Percentiles rank a stretch among this genome's conserved stretches.
Evolutionary conservation across 2,113 vertebrate genomes (phyloP).

Genomic region (Calyptommatus sinebrachiatus): DNA sequence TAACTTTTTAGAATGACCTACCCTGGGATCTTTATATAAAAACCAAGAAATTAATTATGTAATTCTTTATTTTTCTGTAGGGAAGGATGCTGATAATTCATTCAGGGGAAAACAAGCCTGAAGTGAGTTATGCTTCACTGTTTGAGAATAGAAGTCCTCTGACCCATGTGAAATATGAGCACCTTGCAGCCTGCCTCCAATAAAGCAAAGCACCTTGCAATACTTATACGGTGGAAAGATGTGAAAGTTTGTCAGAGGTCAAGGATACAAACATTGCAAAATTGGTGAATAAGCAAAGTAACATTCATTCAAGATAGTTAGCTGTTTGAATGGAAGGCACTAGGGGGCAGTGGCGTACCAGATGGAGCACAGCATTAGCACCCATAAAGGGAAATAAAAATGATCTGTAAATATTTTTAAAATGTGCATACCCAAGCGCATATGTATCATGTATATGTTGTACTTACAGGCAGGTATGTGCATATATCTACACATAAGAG

Average conservation of each 20-base stretch:
- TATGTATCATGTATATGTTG: not conserved
- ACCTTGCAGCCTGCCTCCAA: not conserved
- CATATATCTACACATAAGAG: not conserved
- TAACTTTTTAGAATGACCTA: no score
- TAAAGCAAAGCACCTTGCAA: not conserved
- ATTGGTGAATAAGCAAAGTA: not conserved
- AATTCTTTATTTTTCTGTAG: not conserved
- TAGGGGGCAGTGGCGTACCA: constrained; percentile 58
- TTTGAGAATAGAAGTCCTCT: not conserved
- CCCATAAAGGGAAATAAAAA: not conserved
- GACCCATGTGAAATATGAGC: not conserved
- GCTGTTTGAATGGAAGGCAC: constrained; percentile 29
- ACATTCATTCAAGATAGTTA: no score
- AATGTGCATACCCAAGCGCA: not conserved
- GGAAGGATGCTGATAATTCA: not conserved
- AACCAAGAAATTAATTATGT: not conserved
- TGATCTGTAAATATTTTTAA: not conserved
- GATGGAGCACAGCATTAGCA: not conserved
- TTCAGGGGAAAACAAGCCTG: not conserved
- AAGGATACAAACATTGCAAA: not conserved
- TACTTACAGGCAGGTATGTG: not conserved
- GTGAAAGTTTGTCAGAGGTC: no score
- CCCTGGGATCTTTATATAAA: no score
- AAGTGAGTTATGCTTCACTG: not conserved
- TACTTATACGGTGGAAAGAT: not conserved